Evolutionary conservation across 2,113 vertebrate genomes (phyloP).

Genomic region (Leuciscus idus): DNA sequence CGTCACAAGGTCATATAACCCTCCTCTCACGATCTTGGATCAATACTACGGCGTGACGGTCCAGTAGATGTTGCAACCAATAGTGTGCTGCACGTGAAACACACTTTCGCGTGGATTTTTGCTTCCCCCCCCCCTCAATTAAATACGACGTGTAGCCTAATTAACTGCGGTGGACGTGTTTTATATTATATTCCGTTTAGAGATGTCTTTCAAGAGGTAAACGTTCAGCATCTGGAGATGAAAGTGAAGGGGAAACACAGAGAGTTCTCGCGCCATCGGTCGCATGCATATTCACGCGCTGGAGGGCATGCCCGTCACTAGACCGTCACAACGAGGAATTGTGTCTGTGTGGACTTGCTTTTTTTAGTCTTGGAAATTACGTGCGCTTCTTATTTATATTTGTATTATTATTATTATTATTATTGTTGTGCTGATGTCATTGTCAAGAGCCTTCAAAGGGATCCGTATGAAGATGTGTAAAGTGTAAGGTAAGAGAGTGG

Average conservation of each 20-base stretch:
- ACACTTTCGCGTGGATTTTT: not conserved
- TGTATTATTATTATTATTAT: not conserved
- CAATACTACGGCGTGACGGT: conserved; percentile 33
- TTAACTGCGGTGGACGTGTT: not conserved
- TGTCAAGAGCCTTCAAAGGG: not conserved
- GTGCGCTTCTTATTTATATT: not conserved
- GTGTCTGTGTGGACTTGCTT: not conserved
- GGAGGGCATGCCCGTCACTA: conserved; percentile 25
- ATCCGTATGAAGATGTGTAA: not conserved
- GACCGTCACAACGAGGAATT: not conserved
- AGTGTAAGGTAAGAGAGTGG: conserved; percentile 28
- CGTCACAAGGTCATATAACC: conserved; percentile 73
- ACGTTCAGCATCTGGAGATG: conserved; percentile 14
- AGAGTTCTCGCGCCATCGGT: conserved; percentile 23
- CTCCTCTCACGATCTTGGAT: conserved; percentile 43
- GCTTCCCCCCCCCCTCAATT: not conserved
- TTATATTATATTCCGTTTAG: not conserved
- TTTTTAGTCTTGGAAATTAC: conserved; percentile 3
- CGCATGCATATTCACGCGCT: conserved; percentile 29
- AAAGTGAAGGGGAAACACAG: conserved; percentile 28
- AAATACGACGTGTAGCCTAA: not conserved
- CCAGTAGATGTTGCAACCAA: not conserved
- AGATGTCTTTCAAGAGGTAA: not conserved
- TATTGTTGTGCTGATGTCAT: not conserved
- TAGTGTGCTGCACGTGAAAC: not conserved